Evolutionary conservation across 2,888 invertebrate species (phyloP).

Genomic region (Spisula subtruncata): DNA sequence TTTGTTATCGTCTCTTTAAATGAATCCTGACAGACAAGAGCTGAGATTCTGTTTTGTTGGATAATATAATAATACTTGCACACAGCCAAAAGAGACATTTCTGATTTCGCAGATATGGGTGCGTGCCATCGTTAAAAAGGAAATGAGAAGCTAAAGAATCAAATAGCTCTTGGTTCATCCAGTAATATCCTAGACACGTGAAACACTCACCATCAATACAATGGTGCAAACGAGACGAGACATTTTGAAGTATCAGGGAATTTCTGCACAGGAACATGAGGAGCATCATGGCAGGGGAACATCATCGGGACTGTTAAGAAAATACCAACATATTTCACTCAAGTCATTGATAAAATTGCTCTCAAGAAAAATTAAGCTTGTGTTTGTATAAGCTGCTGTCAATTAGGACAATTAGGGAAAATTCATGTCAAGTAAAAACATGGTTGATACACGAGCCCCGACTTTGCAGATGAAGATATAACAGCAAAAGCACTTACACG

Average conservation of each 20-base stretch:
- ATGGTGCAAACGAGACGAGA: constrained; percentile 2
- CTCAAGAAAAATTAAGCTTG: background rate
- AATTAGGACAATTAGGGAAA: constrained; percentile 21
- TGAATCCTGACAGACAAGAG: background rate
- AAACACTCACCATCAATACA: background rate
- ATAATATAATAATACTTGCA: background rate
- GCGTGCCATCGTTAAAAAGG: background rate
- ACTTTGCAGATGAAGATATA: background rate
- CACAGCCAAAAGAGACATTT: background rate
- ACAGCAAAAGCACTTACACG: background rate
- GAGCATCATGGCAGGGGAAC: too few species aligned
- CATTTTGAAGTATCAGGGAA: background rate
- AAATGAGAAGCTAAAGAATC: constrained; percentile 23
- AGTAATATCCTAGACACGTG: background rate
- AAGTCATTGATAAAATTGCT: constrained; percentile 6
- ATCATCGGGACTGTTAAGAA: constrained; percentile 3
- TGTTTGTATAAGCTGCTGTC: constrained; percentile 15
- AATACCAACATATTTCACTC: constrained; percentile 9
- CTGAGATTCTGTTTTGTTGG: background rate
- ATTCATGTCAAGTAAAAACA: constrained; percentile 22
- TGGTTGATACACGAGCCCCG: background rate
- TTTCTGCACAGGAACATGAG: constrained; percentile 9
- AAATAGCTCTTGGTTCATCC: background rate
- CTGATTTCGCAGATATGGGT: background rate
- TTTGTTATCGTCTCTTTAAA: too few species aligned